Conservation (phyloP, 2,888 invertebrate species). For the Colletes collaris region DNA sequence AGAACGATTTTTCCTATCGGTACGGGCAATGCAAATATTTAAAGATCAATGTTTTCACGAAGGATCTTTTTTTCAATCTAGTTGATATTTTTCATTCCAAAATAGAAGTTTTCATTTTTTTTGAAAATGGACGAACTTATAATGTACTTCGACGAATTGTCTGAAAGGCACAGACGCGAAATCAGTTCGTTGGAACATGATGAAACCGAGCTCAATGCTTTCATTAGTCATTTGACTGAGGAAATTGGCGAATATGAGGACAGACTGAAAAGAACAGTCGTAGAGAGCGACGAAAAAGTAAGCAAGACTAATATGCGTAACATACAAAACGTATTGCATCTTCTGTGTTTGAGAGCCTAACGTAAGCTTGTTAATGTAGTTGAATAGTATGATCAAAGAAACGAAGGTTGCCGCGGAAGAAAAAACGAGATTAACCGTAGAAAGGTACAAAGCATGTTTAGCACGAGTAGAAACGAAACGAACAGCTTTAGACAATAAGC, state of each 20-base stretch:
- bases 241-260: conserved; percentile 73
- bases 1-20: background rate
- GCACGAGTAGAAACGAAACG: conserved; percentile 74
- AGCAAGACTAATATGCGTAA: conserved; percentile 50
- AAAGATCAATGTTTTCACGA: too few relatives aligned
- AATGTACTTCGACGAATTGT: conserved; percentile 48
- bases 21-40: too few relatives aligned
- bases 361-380: conserved; percentile 45
- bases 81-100: too few relatives aligned
- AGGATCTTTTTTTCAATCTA: too few relatives aligned
- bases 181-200: conserved; percentile 62
- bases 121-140: conserved; percentile 48
- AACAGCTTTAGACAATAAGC: conserved; percentile 50
- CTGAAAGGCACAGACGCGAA: conserved; percentile 45
- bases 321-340: too few relatives aligned
- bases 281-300: conserved; percentile 77
- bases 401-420: conserved; percentile 71
- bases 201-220: conserved; percentile 50
- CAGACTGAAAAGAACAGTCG: conserved; percentile 74
- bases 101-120: too few relatives aligned
- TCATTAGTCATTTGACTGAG: conserved; percentile 47
- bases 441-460: conserved; percentile 72
- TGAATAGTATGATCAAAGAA: conserved; percentile 74
- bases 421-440: conserved; percentile 73
- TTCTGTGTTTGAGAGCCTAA: background rate